Base-by-base conservation (phyloP, 1,140 invertebrate genomes). In the Pissodes strobi region DNA sequence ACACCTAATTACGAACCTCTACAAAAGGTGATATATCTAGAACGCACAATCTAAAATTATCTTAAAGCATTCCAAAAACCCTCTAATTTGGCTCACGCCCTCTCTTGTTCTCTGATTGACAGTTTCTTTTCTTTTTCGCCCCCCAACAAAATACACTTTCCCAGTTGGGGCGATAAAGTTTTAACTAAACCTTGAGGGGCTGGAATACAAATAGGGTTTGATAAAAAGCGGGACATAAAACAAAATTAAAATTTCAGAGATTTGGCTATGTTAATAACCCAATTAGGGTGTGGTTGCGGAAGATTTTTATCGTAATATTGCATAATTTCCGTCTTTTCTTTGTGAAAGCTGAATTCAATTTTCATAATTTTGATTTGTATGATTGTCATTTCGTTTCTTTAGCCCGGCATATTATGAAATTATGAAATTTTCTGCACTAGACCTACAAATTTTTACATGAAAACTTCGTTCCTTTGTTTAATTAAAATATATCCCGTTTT, bases 231-330 rank as follows among this genome's bases (percentile, higher is more conserved):
- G 22, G 9, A 19, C 38, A 56, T 34, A 43, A 56, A 56, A 39
- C 53, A 18, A 34, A 56, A 56, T 56, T 56, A 56, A 56, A 56
- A 56, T 56, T 56, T 56, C 37, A 43, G 13, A 56, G 37, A 56
- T 43, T 43, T n/a, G 38, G 53, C 51, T 38, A 38, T 38, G 51
- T 56, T 56, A 41, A 56, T 56, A 56, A 56, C n/a, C 38, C 22
- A 56, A 56, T 56, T 56, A 56, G 8, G 34, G 34, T n/a, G 43
- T 21, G 30, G 27, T 53, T 49, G 22, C 13, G 46, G 46, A 49
- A 49, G 23, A 49, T 49, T 27, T 27, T 49, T 25, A 30, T 49
- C 18, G 21, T 46, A 12, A 46, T 21, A 17, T 46, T 46, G 10
- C n/a, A 19, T 22, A 46, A 46, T 46, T 46, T 46, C 17, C 13